These are phyloP conservation scores for Netelia melanura DNA, from an alignment of 2,888 invertebrate genomes.

Conservation along the genomic window DNA sequence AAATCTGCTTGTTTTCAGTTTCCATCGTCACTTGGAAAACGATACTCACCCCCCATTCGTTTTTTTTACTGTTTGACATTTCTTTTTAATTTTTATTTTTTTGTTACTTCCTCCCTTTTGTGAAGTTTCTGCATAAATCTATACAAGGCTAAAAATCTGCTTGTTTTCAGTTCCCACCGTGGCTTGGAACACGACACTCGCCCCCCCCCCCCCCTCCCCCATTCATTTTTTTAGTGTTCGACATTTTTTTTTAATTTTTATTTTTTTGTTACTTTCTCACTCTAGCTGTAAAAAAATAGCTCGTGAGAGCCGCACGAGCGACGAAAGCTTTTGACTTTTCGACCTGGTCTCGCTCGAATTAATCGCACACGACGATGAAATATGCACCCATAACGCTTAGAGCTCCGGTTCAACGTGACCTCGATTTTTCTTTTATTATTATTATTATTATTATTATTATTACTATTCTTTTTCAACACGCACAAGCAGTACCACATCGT, in stretches of 20 bases:
- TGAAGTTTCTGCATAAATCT: slow-evolving; percentile 2
- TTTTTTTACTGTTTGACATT: background rate
- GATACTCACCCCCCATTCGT: background rate
- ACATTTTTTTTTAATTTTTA: background rate
- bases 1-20: background rate
- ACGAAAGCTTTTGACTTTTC: slow-evolving; percentile 44
- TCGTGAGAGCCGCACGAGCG: background rate
- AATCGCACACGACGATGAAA: slow-evolving; percentile 45
- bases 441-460: too few relatives aligned
- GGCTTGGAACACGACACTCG: background rate
- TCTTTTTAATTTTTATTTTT: too few relatives aligned
- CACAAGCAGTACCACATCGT: background rate
- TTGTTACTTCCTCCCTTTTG: too few relatives aligned
- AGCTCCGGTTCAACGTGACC: background rate
- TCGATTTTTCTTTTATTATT: background rate
- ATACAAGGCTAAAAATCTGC: background rate
- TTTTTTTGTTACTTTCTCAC: background rate
- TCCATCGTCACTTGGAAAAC: background rate
- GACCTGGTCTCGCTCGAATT: slow-evolving; percentile 26
- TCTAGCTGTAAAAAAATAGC: background rate
- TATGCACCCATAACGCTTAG: slow-evolving; percentile 39
- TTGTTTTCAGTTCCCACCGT: background rate
- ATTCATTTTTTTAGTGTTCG: background rate
- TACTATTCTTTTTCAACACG: background rate
- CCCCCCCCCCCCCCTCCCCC: too few relatives aligned